Base-by-base conservation (phyloP, 2,888 invertebrate species). In the Sisyra terminalis region DNA sequence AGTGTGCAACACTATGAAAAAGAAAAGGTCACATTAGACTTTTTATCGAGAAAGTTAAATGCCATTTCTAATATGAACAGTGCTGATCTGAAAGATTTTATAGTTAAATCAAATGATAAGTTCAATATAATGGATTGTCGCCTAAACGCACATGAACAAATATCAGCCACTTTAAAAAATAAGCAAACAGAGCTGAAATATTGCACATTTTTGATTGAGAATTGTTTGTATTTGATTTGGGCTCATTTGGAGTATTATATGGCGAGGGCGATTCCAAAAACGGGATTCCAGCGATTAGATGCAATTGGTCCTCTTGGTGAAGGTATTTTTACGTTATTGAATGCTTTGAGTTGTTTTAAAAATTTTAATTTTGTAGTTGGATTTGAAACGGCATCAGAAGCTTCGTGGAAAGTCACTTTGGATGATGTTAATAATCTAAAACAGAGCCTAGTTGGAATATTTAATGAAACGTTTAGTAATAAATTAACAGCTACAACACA, bases 381-480 rank as follows among this genome's bases (percentile, higher is more conserved):
- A 39, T 53, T 64, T 38, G 55, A 63, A 10, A 59, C 63, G 13
- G 57, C 65, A 16, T 56, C 63, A 16, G 67, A 70, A 50, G 66
- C 66, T 8, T 64, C 65, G 48, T 72, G 73, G 71, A 66, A 70
- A 53, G 64, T 72, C 31, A 67, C 71, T 1, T 64, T 67, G 3
- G 72, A 74, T 49, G 78, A 78, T 46, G 65, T 83, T 42, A 66
- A 72, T 24, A 72, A 72, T 51, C 61, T 86, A 42, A 79, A 80
- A 52, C 78, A 81, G 56, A 77, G 75, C 29, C 66, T 87, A 9
- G 69, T 80, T 24, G 72, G 77, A 0, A 70, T 79, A 13, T 81
- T 87, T 57, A 84, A 78, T 53, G 86, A 86, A 55, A 75, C 78
- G 47, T 86, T 87, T 60, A 74, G 79, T 42, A 76, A 78, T 45